phyloP scores from a whole-genome alignment of 2,797 vertebrate genomes.

The Brachymystax lenok region DNA sequence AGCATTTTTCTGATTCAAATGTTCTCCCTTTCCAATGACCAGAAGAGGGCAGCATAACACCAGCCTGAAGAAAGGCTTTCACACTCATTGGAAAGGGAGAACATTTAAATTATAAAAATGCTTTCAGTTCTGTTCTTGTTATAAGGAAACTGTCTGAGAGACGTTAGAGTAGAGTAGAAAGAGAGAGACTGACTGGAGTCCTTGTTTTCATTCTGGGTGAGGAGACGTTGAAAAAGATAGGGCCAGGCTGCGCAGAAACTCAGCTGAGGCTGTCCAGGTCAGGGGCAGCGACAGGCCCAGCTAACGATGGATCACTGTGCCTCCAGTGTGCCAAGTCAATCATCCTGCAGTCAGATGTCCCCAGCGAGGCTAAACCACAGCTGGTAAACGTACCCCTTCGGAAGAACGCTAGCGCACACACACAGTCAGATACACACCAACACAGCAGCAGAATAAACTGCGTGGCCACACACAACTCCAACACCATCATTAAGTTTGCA shows the following conservation, averaged over 20 bases:
- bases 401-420: conserved; percentile 6
- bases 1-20: not conserved
- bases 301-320: conserved; percentile 12
- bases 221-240: conserved; percentile 9
- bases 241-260: not conserved
- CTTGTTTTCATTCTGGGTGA: conserved; percentile 5
- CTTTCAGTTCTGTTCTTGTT: not conserved
- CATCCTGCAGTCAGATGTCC: conserved; percentile 10
- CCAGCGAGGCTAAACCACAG: not conserved
- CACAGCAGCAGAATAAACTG: not conserved
- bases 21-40: conserved; percentile 23
- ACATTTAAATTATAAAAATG: not conserved
- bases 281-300: conserved; percentile 21
- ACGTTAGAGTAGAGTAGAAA: conserved; percentile 1
- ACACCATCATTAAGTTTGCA: no score
- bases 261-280: conserved; percentile 5
- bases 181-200: not conserved
- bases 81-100: not conserved
- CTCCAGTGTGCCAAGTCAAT: conserved; percentile 11
- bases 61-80: not conserved
- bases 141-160: conserved; percentile 11
- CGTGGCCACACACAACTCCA: no score
- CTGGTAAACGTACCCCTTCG: conserved; percentile 7
- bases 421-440: not conserved
- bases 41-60: conserved; percentile 56